Percentiles rank a stretch among this genome's conserved stretches.
These are phyloP conservation scores for Lithobates sylvaticus DNA, from an alignment of 2,797 vertebrate genomes.

Conservation along the genomic window DNA sequence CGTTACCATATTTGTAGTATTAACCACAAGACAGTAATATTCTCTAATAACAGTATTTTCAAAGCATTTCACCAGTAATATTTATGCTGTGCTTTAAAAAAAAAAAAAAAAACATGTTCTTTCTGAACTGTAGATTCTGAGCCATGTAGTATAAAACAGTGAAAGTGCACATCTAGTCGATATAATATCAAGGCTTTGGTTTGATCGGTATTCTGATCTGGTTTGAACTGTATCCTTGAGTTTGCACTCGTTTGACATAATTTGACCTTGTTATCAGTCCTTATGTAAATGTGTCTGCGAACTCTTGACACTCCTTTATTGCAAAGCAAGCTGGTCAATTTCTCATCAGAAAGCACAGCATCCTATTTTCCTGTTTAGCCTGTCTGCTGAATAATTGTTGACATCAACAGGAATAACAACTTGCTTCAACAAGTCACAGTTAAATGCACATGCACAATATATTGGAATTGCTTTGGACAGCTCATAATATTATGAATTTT, in stretches of 20 bases:
- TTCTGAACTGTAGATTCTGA: background rate
- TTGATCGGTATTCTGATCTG: constrained; percentile 15
- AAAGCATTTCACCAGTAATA: no score
- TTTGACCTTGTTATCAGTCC: constrained; percentile 36
- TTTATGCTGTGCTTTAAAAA: background rate
- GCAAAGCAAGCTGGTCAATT: constrained; percentile 26
- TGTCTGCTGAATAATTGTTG: constrained; percentile 32
- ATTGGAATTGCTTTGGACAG: background rate
- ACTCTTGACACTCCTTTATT: constrained; percentile 31
- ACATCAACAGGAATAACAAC: constrained; percentile 30
- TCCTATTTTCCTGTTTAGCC: background rate
- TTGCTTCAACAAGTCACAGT: constrained; percentile 2
- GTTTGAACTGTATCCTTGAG: constrained; percentile 20
- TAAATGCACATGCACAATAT: background rate
- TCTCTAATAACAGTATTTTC: no score
- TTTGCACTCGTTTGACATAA: constrained; percentile 5
- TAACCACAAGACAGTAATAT: no score
- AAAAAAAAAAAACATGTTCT: no score
- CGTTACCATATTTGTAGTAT: no score
- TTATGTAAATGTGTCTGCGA: constrained; percentile 41
- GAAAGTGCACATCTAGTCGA: background rate
- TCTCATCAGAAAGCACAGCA: constrained; percentile 1
- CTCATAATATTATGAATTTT: background rate
- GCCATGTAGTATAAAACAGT: background rate
- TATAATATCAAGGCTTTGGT: background rate